Conservation (phyloP, 2,888 invertebrate genomes). For the Aphodius granarius region DNA sequence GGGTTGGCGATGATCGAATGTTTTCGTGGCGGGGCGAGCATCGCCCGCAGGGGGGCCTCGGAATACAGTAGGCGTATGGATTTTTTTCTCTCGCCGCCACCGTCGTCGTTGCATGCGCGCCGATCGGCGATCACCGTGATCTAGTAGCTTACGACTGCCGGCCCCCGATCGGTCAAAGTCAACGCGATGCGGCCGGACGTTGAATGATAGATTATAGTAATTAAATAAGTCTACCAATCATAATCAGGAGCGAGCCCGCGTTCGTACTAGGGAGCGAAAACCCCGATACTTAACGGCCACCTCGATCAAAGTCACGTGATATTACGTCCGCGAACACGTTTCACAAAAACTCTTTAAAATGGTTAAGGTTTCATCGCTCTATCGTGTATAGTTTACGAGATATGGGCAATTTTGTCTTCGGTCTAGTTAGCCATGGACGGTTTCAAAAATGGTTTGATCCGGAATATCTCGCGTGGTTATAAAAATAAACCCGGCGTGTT, state of each 20-base stretch:
- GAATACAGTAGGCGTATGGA: neutral
- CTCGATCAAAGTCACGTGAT: neutral
- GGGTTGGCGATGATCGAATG: neutral
- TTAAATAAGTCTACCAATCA: constrained; percentile 55
- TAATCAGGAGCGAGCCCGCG: constrained; percentile 46
- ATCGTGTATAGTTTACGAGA: neutral
- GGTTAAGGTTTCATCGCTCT: neutral
- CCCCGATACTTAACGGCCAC: neutral
- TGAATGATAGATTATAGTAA: constrained; percentile 54
- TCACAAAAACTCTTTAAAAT: neutral
- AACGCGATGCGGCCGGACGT: constrained; percentile 47
- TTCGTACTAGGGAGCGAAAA: neutral
- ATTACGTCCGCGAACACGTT: neutral
- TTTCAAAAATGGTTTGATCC: neutral
- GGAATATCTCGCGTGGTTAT: neutral
- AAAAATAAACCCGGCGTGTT: neutral
- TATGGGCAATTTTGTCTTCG: neutral
- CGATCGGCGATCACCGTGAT: neutral
- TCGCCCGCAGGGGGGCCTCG: neutral
- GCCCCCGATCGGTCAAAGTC: constrained; percentile 51
- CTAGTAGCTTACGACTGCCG: neutral
- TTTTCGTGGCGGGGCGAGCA: neutral
- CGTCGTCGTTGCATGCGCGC: neutral
- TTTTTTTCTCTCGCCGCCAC: neutral
- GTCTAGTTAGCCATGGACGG: neutral